Conservation (phyloP, 2,797 vertebrate species). For the Phataginus tricuspis region DNA sequence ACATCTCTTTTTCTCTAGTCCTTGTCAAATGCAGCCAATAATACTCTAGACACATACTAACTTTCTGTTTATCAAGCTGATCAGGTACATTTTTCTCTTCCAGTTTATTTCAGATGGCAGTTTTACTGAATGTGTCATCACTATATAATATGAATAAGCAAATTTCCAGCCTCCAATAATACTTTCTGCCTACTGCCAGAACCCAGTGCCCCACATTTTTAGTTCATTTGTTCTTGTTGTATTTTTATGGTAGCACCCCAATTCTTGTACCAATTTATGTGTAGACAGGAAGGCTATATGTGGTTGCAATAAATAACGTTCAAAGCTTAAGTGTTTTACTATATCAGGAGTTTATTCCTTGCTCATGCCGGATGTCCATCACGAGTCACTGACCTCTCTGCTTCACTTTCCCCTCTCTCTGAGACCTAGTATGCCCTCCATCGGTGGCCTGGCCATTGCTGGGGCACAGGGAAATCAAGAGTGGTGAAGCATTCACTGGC, state of each 20-base stretch:
- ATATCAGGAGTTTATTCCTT: background rate
- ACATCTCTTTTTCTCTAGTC: background rate
- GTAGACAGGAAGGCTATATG: background rate
- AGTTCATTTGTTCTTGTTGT: background rate
- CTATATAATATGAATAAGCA: slow-evolving; percentile 1
- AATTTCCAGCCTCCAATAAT: background rate
- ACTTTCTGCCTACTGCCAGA: background rate
- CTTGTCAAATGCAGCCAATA: background rate
- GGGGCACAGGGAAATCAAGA: background rate
- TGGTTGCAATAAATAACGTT: background rate
- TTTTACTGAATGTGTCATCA: background rate
- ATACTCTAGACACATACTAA: background rate
- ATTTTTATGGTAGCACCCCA: background rate
- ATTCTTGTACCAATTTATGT: background rate
- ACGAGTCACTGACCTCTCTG: background rate
- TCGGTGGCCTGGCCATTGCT: background rate
- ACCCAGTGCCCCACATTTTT: background rate
- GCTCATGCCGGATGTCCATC: background rate
- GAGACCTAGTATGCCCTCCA: background rate
- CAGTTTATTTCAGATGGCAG: slow-evolving; percentile 36
- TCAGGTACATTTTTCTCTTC: slow-evolving; percentile 5
- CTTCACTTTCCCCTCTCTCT: background rate
- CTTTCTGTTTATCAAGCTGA: slow-evolving; percentile 27
- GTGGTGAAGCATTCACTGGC: background rate
- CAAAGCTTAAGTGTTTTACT: background rate